Evolutionary conservation across 2,113 vertebrate species (phyloP).

Genomic region (Brachirus orientalis): DNA sequence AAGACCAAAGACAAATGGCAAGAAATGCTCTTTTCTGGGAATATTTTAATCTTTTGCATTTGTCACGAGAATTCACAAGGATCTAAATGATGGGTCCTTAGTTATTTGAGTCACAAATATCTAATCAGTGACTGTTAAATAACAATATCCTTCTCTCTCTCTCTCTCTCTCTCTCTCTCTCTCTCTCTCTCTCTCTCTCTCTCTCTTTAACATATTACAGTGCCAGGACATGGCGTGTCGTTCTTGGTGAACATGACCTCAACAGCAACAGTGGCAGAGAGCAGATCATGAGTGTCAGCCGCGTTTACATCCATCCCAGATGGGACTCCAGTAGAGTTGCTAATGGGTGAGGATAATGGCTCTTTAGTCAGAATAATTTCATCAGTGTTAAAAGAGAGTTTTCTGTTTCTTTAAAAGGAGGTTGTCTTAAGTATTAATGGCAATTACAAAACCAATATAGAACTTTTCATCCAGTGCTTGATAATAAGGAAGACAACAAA

Average conservation of each 20-base stretch:
- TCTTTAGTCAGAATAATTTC: neutral
- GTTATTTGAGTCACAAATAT: neutral
- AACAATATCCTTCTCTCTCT: neutral
- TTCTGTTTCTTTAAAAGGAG: neutral
- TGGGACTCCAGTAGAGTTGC: slow-evolving; percentile 74
- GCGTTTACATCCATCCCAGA: slow-evolving; percentile 69
- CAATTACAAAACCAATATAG: no score
- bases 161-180: slow-evolving; percentile 11
- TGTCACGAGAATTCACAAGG: neutral
- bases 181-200: slow-evolving; percentile 8
- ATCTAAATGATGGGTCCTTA: neutral
- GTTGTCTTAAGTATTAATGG: neutral
- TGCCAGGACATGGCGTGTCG: slow-evolving; percentile 73
- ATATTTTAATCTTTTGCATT: no score
- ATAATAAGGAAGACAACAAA: no score
- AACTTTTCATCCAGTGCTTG: no score
- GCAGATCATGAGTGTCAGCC: slow-evolving; percentile 76
- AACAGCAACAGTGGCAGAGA: slow-evolving; percentile 70
- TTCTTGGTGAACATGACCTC: slow-evolving; percentile 86
- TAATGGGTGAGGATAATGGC: slow-evolving; percentile 70
- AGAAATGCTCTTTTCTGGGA: no score
- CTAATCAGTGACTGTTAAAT: neutral
- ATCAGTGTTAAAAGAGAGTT: neutral
- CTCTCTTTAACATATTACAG: slow-evolving; percentile 25
- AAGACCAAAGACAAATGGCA: no score